Conservation (phyloP, 2,888 invertebrate species). For the Calameuta filiformis region DNA sequence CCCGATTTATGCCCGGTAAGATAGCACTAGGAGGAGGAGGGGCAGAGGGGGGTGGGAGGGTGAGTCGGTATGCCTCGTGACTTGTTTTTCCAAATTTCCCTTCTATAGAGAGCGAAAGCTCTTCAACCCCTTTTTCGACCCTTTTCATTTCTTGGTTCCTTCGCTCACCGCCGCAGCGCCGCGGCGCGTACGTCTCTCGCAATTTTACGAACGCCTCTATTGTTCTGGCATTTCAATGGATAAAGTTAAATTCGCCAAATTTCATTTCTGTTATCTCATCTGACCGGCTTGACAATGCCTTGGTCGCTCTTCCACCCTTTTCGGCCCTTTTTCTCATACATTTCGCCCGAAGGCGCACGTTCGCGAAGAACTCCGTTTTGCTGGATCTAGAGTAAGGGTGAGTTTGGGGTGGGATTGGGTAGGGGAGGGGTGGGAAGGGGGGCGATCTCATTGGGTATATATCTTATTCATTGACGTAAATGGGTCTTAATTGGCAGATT, state of each 20-base stretch:
- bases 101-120: background rate
- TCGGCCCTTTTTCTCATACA: background rate
- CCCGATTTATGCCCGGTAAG: conserved; percentile 34
- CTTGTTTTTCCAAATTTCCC: conserved; percentile 21
- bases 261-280: conserved; percentile 2
- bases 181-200: too few species aligned
- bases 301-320: background rate
- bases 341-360: conserved; percentile 4
- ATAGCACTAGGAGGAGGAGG: conserved; percentile 13
- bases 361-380: background rate
- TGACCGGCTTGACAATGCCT: background rate
- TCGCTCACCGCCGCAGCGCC: too few species aligned
- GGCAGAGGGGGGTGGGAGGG: background rate
- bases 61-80: background rate
- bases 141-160: background rate
- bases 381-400: too few species aligned
- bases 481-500: too few species aligned
- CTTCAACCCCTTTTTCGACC: background rate
- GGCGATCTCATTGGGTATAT: too few species aligned
- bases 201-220: background rate
- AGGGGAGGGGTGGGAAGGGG: too few species aligned
- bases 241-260: conserved; percentile 3
- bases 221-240: background rate
- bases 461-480: too few species aligned
- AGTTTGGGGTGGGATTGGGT: too few species aligned